Evolutionary conservation across 2,888 invertebrate species (phyloP).

Genomic region (Eledona agricola): DNA sequence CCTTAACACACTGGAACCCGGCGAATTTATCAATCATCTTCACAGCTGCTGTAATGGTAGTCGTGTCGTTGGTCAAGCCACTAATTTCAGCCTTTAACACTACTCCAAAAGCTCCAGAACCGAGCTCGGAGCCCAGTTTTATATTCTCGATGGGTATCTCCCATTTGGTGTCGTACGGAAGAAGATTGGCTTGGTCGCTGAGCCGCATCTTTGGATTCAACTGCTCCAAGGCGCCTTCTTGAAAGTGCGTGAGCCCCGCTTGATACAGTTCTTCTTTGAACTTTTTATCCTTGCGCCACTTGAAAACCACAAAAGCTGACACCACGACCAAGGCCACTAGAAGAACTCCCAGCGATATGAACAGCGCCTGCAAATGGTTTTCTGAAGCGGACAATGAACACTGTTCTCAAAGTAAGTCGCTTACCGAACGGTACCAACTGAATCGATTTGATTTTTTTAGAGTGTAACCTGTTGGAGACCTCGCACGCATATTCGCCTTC

Average conservation of each 20-base stretch:
- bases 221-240: constrained; percentile 1
- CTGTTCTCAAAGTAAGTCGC: not conserved
- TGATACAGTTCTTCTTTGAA: not conserved
- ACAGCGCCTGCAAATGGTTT: constrained; percentile 3
- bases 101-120: constrained; percentile 89
- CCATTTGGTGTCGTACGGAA: constrained; percentile 3
- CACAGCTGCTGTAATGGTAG: constrained; percentile 81
- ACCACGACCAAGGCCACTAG: not conserved
- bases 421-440: not conserved
- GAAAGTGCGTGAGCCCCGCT: not conserved
- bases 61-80: constrained; percentile 76
- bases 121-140: constrained; percentile 55
- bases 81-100: constrained; percentile 83
- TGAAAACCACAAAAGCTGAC: not conserved
- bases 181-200: not conserved
- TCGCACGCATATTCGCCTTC: not conserved
- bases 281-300: not conserved
- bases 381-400: not conserved
- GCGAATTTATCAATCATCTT: constrained; percentile 89
- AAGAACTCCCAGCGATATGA: not conserved
- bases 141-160: not conserved
- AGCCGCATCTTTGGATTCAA: constrained; percentile 3
- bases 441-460: not conserved
- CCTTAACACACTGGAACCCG: constrained; percentile 80
- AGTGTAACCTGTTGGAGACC: constrained; percentile 2